phyloP scores from a whole-genome alignment of 2,113 vertebrate species.

The Gnathonemus longibarbis region DNA sequence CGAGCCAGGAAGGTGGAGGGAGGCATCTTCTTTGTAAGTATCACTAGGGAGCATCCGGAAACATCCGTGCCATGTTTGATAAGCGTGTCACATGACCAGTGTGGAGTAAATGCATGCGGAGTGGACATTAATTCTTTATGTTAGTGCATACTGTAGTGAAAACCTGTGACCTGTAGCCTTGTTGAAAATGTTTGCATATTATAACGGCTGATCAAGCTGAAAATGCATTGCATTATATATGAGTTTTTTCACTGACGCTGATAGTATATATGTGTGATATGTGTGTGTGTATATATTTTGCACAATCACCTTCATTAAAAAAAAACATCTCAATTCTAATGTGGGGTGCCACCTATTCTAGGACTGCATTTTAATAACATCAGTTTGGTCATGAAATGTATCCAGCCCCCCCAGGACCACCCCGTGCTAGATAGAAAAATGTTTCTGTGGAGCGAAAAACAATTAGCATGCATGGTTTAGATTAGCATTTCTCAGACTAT shows the following conservation, averaged over 20 bases:
- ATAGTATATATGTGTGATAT: neutral
- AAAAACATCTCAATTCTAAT: neutral
- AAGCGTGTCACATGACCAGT: neutral
- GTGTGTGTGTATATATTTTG: neutral
- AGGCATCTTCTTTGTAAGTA: conserved; percentile 71
- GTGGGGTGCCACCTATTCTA: neutral
- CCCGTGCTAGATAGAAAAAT: neutral
- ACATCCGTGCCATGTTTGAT: conserved; percentile 24
- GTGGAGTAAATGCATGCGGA: neutral
- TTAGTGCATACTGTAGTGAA: neutral
- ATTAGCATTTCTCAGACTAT: neutral
- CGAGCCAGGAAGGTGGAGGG: conserved; percentile 68
- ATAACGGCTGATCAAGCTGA: neutral
- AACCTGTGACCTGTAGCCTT: neutral
- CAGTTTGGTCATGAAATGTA: neutral
- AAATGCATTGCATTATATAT: neutral
- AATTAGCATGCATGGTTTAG: neutral
- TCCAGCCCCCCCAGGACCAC: too few relatives aligned
- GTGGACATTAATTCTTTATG: neutral
- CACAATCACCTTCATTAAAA: neutral
- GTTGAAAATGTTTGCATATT: neutral
- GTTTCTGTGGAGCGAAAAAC: neutral
- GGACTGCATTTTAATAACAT: neutral
- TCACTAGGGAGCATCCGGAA: conserved; percentile 20
- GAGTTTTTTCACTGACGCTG: neutral